Base-by-base conservation (phyloP, 1,140 invertebrate genomes). In the Zaprionus ghesquierei region DNA sequence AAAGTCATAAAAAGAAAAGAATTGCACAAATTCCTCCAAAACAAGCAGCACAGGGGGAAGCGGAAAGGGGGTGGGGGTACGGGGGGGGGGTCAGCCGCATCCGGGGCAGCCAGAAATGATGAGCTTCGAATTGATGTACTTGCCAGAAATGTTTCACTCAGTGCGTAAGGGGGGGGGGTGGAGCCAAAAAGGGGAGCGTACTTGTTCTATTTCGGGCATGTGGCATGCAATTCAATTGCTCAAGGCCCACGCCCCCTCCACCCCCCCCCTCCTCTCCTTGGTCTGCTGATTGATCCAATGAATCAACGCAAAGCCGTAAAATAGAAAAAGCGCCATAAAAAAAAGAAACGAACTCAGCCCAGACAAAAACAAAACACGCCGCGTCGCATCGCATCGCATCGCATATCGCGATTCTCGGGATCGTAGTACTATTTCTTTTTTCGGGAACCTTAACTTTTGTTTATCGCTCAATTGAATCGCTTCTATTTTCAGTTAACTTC, bases 1-100 rank as follows among this genome's bases (percentile, higher is more conserved):
- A 41, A 41, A 15, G 6, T 41, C 35, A 41, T 41, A 41, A 15
- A 33, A 6, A 29, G 4, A 8, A 6, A n/a, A 38, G 13, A 62
- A 74, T 62, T 64, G 59, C 54, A 70, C 33, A 59, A 70, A 69
- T 71, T 75, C 66, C 71, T 53, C n/a, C 20, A 22, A 58, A 75
- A 29, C 6, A 5, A 18, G n/a, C n/a, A 41, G 35, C 6, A 10
- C 27, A 29, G 5, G 8, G 5, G 25, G 25, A 53, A 27, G 5
- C 25, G 25, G 20, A 29, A 15, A 12, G 9, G 41, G 41, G 18
- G 41, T 1, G 3, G 1, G 6, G 33, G 29, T 55, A 29, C 8
- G 56, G 20, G 61, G 56, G 69, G 33, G 20, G 61, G 56, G 69
- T 25, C 44, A 15, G 35, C 4, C 29, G 51, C 50, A 63, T 63